phyloP scores from a whole-genome alignment of 1,140 invertebrate species.

The Eupristina koningsbergeri region DNA sequence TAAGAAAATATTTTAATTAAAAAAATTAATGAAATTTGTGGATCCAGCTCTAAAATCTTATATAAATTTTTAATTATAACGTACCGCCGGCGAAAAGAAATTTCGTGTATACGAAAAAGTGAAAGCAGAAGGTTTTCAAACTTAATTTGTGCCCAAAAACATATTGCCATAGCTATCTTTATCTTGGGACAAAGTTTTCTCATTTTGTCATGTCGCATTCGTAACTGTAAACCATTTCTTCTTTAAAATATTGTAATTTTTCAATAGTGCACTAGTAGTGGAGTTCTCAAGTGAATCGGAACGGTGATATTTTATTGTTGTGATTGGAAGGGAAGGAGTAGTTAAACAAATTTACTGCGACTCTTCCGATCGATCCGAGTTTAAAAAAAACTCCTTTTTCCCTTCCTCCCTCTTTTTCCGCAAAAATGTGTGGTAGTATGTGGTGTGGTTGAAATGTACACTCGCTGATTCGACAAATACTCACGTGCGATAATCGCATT shows the following conservation, averaged over 20 bases:
- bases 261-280: neutral
- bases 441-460: neutral
- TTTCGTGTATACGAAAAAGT: neutral
- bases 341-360: neutral
- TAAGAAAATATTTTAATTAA: neutral
- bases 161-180: neutral
- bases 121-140: neutral
- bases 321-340: neutral
- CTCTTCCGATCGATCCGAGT: neutral
- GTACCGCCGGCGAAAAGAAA: neutral
- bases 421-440: neutral
- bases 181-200: neutral
- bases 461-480: neutral
- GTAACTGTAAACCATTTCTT: neutral
- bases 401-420: neutral
- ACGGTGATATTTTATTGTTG: neutral
- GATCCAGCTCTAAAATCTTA: neutral
- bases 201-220: neutral
- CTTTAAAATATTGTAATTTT: too few species aligned
- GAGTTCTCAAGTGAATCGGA: neutral
- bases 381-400: neutral
- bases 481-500: constrained; percentile 50
- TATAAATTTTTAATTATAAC: neutral
- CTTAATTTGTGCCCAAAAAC: neutral
- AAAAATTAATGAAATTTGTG: neutral